Base-by-base conservation (phyloP, 2,888 invertebrate genomes). In the Gryllus longicercus region DNA sequence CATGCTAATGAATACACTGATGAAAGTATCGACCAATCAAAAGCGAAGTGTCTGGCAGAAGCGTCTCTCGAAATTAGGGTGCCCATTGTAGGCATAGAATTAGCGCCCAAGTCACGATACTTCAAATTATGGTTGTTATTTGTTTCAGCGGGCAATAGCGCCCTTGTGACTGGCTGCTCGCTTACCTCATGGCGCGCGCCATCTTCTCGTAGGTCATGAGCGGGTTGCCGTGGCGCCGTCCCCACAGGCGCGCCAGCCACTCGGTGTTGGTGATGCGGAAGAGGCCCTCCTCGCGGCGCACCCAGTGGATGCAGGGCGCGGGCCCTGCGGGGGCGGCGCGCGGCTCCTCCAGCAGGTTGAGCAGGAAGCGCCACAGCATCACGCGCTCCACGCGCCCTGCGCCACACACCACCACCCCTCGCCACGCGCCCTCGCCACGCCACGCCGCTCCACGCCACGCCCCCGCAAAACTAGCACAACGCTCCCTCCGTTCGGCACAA, bases 121-220 rank as follows among this genome's bases (percentile, higher is more conserved):
- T 21, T 21, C 21, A 21, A 21, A 21, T 21, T 21, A 21, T 1
- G 21, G 21, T 21, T 21, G 21, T 21, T 21, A 21, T 21, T 21
- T 21, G 21, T 21, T 21, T 21, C 21, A 21, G 21, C 21, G 21
- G 21, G 21, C 21, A 21, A 21, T 21, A 21, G 21, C 21, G 21
- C 21, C 21, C 21, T 21, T 21, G 21, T 21, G 21, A 21, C 16
- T n/a, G 14, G n/a, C 51, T 5, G 14, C 23, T 80, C 18, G 50
- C 77, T 77, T 75, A 83, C 83, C 83, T 83, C 83, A 83, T 83
- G n/a, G 83, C 83, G 51, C 83, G 78, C 16, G 83, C 82, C 83
- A 83, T 82, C 81, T 83, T 83, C 78, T 83, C 83, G 78, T 83
- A 83, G 2, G 83, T 83, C 83, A 83, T 83, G 18, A 82, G 79